A percentile compares a stretch with the other conserved stretches of the same genome.
These are phyloP conservation scores for Takifugu flavidus DNA, from an alignment of 2,113 vertebrate genomes.

Conservation along the genomic window DNA sequence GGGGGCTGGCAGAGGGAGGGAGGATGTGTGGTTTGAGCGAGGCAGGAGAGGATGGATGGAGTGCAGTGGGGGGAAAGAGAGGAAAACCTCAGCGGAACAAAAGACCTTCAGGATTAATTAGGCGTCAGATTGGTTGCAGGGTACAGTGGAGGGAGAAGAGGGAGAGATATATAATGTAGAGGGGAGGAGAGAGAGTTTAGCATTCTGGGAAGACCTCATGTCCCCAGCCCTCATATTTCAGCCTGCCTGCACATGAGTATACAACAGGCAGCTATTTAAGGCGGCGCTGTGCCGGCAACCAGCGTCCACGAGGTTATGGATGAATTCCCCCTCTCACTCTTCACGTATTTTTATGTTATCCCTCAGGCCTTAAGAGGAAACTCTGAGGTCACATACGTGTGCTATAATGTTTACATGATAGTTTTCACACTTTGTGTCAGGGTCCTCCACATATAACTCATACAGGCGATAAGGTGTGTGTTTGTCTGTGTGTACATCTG, in stretches of 20 bases:
- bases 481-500: background rate
- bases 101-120: constrained; percentile 83
- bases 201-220: constrained; percentile 64
- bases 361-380: constrained; percentile 36
- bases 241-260: constrained; percentile 61
- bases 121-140: constrained; percentile 78
- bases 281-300: constrained; percentile 51
- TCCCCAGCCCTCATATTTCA: constrained; percentile 72
- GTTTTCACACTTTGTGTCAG: constrained; percentile 10
- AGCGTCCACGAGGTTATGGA: constrained; percentile 63
- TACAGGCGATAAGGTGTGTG: constrained; percentile 1
- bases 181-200: constrained; percentile 49
- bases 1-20: constrained; percentile 33
- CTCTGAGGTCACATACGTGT: constrained; percentile 55
- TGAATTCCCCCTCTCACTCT: constrained; percentile 43
- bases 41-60: constrained; percentile 62
- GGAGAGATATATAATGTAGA: constrained; percentile 19
- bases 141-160: constrained; percentile 38
- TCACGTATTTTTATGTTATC: constrained; percentile 61
- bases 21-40: constrained; percentile 26
- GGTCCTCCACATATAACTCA: background rate
- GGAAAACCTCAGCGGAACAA: constrained; percentile 72
- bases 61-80: constrained; percentile 55
- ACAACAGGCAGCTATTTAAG: constrained; percentile 66
- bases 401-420: constrained; percentile 59